Base-by-base conservation (phyloP, 2,888 invertebrate species). In the Isoperla grammatica region DNA sequence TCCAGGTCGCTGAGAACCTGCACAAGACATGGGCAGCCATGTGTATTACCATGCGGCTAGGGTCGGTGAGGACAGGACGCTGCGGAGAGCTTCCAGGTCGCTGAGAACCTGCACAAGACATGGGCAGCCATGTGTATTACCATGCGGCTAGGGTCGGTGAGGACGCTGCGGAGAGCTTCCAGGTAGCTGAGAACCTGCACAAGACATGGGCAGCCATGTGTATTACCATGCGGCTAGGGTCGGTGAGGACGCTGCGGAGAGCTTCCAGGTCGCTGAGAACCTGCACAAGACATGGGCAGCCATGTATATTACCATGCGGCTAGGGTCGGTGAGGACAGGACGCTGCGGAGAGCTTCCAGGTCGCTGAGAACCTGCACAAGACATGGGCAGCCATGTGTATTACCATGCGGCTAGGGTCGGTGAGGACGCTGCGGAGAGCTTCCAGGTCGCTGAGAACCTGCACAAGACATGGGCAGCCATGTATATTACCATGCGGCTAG, bases 201-300 rank as follows among this genome's bases (percentile, higher is more conserved):
- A n/a, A n/a, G n/a, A 90, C 79, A 73, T 90, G 84, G 0, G 85
- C 81, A 1, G 90, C 85, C 62, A 92, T 73, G 70, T 91, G 88
- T 6, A 93, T 72, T 67, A 82, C 82, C 59, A 87, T 71, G 68
- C 83, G 84, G n/a, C 76, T 72, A 0, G 82, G 81, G 53, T 76
- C 69, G 0, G 84, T 83, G 15, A 93, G 74, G 2, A 75, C 74
- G 46, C 74, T 73, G 61, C 87, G 79, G 0, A 90, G 75, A 6
- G 74, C 71, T 64, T 83, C 69, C 5, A 82, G 69, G 8, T 71
- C 71, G 1, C 76, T 67, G 1, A 78, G 74, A 0, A 76, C 73
- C 57, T 77, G 74, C 3, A 29, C n/a, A n/a, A n/a, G n/a, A 90
- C 79, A 73, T 90, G 84, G 0, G 85, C 81, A 1, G 90, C 85